Base-by-base conservation (phyloP, 2,113 vertebrate species). In the Trogon surrucura region DNA sequence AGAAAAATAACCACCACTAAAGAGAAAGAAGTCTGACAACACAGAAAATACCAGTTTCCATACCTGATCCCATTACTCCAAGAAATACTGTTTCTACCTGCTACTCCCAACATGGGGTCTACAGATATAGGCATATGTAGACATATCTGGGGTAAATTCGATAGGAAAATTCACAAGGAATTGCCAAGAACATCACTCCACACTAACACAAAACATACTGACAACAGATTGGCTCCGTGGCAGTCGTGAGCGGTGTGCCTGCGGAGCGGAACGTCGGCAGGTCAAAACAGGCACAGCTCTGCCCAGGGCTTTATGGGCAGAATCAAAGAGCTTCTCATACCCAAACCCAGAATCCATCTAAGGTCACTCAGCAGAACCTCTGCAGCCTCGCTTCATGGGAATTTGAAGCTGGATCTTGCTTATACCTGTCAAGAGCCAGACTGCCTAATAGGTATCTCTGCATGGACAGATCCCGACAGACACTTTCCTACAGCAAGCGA, bases 91-190 rank as follows among this genome's bases (percentile, higher is more conserved):
- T 8, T 34, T 80, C 29, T 41, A n/a, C 17, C 14, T 22, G 20
- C 45, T n/a, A 41, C 41, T 41, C 41, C 41, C 41, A 41, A 41
- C 62, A 23, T 44, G 34, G 20, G 10, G 22, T 41, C 16, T 51
- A 27, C 34, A 18, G 12, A 25, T 6, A 11, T 7, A 16, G 0
- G 0, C 44, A 44, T 18, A 69, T 7, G 34, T 13, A 44, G 44
- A 45, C 20, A 27, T 25, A 18, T 4, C 11, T 44, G 51, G 30
- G 20, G 6, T 25, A 30, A 20, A 57, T 13, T 62, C 27, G 44
- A 50, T 4, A 25, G n/a, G 57, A 88, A n/a, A 50, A 71, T n/a
- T 41, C 66, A 29, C 41, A 57, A 64, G 22, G 32, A 19, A 18
- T 26, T 45, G 14, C 48, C 64, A 69, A 36, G 30, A 29, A 16